Evolutionary conservation across 2,113 vertebrate species (phyloP).

Genomic region (Neopipo cinnamomea): DNA sequence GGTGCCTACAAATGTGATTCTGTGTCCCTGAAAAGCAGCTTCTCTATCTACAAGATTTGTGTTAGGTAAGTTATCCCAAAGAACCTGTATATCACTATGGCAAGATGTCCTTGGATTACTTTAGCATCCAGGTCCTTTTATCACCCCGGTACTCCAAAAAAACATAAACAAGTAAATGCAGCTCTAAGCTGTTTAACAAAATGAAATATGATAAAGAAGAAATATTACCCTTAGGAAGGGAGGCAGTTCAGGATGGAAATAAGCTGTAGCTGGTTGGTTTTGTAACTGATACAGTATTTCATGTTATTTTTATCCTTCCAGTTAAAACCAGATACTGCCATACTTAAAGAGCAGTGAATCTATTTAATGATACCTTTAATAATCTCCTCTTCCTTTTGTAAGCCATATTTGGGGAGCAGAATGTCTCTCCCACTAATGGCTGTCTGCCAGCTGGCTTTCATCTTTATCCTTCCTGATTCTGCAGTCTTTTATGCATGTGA

Average conservation of each 20-base stretch:
- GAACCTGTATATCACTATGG: background rate
- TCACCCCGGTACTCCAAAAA: background rate
- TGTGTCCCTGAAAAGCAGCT: background rate
- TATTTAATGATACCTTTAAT: conserved; percentile 40
- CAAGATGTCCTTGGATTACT: background rate
- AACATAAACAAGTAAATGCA: background rate
- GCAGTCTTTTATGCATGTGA: background rate
- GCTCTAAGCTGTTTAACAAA: background rate
- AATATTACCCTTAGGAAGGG: background rate
- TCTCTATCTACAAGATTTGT: background rate
- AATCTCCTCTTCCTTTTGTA: background rate
- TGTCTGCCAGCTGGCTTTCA: conserved; percentile 31
- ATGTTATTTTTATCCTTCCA: conserved; percentile 38
- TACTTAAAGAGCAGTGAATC: background rate
- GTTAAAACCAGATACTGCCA: background rate
- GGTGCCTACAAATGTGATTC: background rate
- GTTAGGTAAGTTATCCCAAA: background rate
- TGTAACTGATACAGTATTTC: background rate
- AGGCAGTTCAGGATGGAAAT: background rate
- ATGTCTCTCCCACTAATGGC: conserved; percentile 24
- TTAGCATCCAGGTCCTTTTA: background rate
- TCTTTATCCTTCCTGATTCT: conserved; percentile 23
- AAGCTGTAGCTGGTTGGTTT: background rate
- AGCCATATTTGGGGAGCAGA: conserved; percentile 4
- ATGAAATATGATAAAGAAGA: background rate